These are phyloP conservation scores for Zaprionus inermis DNA, from an alignment of 1,140 invertebrate genomes.

Conservation along the genomic window DNA sequence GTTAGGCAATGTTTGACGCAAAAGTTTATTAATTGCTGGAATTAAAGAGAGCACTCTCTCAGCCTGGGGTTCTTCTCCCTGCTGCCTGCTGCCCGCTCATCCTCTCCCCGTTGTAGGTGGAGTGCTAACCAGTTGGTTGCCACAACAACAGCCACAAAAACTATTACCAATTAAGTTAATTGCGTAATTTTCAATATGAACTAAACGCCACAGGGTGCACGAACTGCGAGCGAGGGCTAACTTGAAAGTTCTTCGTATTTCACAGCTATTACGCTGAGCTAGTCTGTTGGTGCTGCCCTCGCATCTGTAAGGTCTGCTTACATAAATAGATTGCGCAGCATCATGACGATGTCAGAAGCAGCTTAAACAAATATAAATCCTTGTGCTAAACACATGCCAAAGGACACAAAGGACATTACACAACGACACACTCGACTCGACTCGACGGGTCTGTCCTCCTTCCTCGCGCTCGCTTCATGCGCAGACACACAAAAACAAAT, in stretches of 20 bases:
- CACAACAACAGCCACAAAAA: constrained; percentile 59
- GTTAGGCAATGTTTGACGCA: constrained; percentile 76
- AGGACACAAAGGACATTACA: constrained; percentile 71
- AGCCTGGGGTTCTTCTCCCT: constrained; percentile 23
- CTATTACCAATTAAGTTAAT: constrained; percentile 78
- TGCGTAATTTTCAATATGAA: constrained; percentile 65
- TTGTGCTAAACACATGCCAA: constrained; percentile 55
- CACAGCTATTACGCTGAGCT: no score
- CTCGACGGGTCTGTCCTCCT: not conserved
- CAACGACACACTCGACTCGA: constrained; percentile 52
- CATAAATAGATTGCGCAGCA: constrained; percentile 54
- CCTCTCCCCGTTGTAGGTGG: not conserved
- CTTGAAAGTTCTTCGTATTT: not conserved
- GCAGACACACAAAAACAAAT: constrained; percentile 78
- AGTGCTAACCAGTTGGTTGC: constrained; percentile 64
- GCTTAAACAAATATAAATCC: constrained; percentile 76
- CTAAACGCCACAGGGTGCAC: constrained; percentile 56
- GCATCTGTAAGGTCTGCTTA: constrained; percentile 27
- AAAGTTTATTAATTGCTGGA: constrained; percentile 73
- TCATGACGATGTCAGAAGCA: constrained; percentile 71
- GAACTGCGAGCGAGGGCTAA: constrained; percentile 26
- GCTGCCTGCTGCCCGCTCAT: not conserved
- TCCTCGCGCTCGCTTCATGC: constrained; percentile 36
- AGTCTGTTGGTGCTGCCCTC: not conserved
- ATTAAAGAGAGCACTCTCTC: constrained; percentile 61